Evolutionary conservation across 2,113 vertebrate species (phyloP), one percentile per base, ranked within the genome.

Genomic region (Pipra filicauda): DNA sequence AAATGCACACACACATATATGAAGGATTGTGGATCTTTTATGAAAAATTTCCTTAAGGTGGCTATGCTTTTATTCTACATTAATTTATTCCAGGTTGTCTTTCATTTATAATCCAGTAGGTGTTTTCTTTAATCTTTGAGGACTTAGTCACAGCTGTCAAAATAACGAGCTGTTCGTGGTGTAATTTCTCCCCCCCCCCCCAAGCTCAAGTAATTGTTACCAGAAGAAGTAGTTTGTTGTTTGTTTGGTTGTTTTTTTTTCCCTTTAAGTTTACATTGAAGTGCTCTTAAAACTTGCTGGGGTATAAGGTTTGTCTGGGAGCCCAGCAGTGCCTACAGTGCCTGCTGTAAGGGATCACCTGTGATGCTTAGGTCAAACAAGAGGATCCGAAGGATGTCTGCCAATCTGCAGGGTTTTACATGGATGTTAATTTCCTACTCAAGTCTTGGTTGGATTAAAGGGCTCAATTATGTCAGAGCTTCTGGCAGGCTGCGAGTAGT

Each of bases 71-170:
- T 89, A 35, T 88, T 79, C 46, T 86, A 21, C 12, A 17, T 62
- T 91, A 91, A 96, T 85, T 20, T 94, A 84, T 91, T 94, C 75
- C 31, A 85, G 69, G 4, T 64, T 95, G 84, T 72, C 86, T 93
- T 96, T 93, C 41, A 91, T 91, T 91, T 95, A 49, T 71, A 95
- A 94, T 93, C 77, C 69, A 77, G 83, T 96, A 74, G 61, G n/a
- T 94, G 44, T 92, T 92, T 86, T 89, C 84, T 94, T 95, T 94
- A 66, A 93, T 93, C 93, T 91, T 93, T 70, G 66, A 79, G 61
- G 71, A 76, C 18, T 95, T 94, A 93, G 65, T 96, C 90, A 94
- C 44, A 87, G 58, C 85, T 95, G 90, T 93, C 94, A 96, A 95
- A 96, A 95, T 95, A 97, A 90, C 24, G 48, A 96, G 91, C 72